Base-by-base conservation (phyloP, 1,140 invertebrate species). In the Drosophila saltans region DNA sequence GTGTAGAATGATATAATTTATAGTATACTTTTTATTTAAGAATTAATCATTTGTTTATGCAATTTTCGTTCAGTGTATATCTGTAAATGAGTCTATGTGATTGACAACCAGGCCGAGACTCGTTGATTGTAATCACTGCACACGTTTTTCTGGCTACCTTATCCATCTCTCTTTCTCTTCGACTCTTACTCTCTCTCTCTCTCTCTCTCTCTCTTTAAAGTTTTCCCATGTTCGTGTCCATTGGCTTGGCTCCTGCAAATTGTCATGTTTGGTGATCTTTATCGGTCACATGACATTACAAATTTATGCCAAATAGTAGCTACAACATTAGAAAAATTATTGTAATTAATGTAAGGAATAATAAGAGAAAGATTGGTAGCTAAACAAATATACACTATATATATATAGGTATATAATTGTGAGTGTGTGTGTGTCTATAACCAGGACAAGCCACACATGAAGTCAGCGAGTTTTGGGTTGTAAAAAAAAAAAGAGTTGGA, bases 301-400 rank as follows among this genome's bases (percentile, higher is more conserved):
- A 86, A 86, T 86, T 88, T 78, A 83, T 89, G 73, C 80, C 80
- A 63, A 59, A 59, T 48, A 48, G 45, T 24, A 48, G 45, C 45
- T 70, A 67, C 83, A 60, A 80, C 80, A 80, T 89, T 88, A 89
- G 83, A 83, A 86, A 89, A 88, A 86, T 88, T 73, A 88, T 86
- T 80, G 80, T 86, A 86, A 86, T 86, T 86, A 89, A 75, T 43
- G 64, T 36, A 28, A 39, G 64, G 56, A 26, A 41, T 7, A 69
- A 45, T 60, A 16, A 16, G 16, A 16, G 70, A 66, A 66, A 71
- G 66, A 66, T 66, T 39, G n/a, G 36, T 59, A 62, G 52, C 63
- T 48, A 33, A 60, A 26, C 24, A 52, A 26, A 52, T 52, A 26
- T 26, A 52, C 1, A 3, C 4, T 43, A n/a, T 43, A 43, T 43